phyloP scores from a whole-genome alignment of 2,797 vertebrate species.

The Brachymystax lenok region DNA sequence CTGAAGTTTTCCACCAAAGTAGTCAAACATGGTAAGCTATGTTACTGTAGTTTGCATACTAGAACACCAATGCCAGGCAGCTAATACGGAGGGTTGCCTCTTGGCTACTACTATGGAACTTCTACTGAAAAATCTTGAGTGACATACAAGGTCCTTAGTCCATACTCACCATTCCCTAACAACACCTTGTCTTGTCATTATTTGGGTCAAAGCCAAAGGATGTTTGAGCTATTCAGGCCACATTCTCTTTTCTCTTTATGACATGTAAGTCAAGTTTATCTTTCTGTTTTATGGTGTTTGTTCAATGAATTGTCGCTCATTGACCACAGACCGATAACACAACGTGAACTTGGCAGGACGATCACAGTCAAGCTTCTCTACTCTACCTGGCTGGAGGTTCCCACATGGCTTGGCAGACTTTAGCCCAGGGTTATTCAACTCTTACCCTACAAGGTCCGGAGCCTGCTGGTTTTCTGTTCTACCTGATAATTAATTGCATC shows the following conservation, averaged over 20 bases:
- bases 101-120: neutral
- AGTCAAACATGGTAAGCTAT: conserved; percentile 89
- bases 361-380: neutral
- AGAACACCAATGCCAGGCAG: neutral
- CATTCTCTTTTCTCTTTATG: too few species aligned
- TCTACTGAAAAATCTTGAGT: neutral
- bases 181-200: neutral
- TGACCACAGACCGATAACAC: neutral
- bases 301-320: neutral
- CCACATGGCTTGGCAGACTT: neutral
- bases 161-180: neutral
- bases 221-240: neutral
- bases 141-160: neutral
- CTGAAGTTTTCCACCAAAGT: conserved; percentile 92
- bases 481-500: too few species aligned
- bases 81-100: neutral
- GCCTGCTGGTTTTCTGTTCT: too few species aligned
- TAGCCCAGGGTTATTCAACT: too few species aligned
- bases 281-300: neutral
- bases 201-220: neutral
- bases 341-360: neutral
- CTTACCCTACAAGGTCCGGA: too few species aligned
- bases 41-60: neutral
- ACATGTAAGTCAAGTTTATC: too few species aligned
- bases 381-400: neutral